Conservation (phyloP, 2,113 vertebrate genomes). For the Steatornis caripensis region DNA sequence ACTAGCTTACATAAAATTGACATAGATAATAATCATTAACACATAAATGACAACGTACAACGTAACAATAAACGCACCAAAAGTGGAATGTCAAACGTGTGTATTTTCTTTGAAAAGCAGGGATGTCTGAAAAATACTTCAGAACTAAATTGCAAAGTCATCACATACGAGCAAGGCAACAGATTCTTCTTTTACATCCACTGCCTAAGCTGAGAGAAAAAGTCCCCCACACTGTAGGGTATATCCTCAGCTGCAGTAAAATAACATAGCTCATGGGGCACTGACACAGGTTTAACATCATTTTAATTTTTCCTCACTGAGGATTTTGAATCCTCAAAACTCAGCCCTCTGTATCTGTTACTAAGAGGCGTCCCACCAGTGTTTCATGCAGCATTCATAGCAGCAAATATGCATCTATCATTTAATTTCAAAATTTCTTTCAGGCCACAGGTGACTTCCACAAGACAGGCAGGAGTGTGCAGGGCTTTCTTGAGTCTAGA, state of each 20-base stretch:
- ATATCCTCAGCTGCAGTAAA: not conserved
- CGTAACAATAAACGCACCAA: not conserved
- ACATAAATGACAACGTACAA: not conserved
- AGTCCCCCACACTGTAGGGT: accelerated
- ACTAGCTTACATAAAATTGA: not conserved
- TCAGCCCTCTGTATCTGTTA: not conserved
- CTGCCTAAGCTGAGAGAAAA: not conserved
- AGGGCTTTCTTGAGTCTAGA: not conserved
- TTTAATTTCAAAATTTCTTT: not conserved
- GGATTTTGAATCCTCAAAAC: not conserved
- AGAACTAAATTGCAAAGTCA: not conserved
- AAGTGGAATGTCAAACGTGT: not conserved
- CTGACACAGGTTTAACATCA: not conserved
- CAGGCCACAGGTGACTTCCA: not conserved
- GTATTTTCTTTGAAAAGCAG: not conserved
- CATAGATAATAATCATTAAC: not conserved
- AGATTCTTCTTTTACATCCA: not conserved
- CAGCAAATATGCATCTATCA: not conserved
- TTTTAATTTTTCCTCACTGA: not conserved
- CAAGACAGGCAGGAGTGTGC: not conserved
- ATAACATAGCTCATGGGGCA: accelerated
- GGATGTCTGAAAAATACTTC: not conserved
- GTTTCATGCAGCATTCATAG: not conserved
- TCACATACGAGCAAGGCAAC: not conserved
- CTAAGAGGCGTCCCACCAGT: not conserved